Evolutionary conservation across 1,140 invertebrate genomes (phyloP).

Genomic region (Metaphire vulgaris): DNA sequence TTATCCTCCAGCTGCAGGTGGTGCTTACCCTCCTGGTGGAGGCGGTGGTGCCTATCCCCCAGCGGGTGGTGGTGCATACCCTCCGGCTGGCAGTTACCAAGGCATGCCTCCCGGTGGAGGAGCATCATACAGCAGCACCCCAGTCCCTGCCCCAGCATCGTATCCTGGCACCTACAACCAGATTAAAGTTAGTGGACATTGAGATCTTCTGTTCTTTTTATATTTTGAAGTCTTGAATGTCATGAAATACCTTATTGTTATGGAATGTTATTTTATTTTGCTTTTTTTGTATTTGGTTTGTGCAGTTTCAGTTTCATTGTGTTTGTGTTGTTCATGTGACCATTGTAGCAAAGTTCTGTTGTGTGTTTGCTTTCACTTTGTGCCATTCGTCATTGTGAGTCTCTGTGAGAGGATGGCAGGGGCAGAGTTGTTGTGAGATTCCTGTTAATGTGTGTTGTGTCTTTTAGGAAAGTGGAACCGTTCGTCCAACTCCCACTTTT

Average conservation of each 20-base stretch:
- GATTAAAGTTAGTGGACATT: not conserved
- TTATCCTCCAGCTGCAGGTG: slow-evolving; percentile 7
- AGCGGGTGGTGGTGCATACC: not conserved
- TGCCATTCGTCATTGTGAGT: too few relatives aligned
- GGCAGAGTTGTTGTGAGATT: not conserved
- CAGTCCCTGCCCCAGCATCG: too few relatives aligned
- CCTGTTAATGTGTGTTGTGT: slow-evolving; percentile 34
- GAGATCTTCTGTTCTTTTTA: not conserved
- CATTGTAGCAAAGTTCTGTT: too few relatives aligned
- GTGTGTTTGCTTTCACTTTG: too few relatives aligned
- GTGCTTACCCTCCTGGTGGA: not conserved
- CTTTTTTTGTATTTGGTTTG: too few relatives aligned
- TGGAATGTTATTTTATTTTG: too few relatives aligned
- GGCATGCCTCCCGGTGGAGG: not conserved
- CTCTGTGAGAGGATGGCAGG: not conserved
- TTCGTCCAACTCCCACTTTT: slow-evolving; percentile 43
- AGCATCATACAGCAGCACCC: not conserved
- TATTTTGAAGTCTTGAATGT: not conserved
- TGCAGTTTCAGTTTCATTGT: too few relatives aligned
- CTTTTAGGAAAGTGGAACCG: slow-evolving; percentile 39
- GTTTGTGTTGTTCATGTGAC: too few relatives aligned
- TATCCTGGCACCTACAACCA: not conserved
- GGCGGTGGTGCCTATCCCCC: not conserved
- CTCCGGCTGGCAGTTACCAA: not conserved
- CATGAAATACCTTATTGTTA: too few relatives aligned